Base-by-base conservation (phyloP, 2,888 invertebrate genomes). In the Folsomia candida region DNA sequence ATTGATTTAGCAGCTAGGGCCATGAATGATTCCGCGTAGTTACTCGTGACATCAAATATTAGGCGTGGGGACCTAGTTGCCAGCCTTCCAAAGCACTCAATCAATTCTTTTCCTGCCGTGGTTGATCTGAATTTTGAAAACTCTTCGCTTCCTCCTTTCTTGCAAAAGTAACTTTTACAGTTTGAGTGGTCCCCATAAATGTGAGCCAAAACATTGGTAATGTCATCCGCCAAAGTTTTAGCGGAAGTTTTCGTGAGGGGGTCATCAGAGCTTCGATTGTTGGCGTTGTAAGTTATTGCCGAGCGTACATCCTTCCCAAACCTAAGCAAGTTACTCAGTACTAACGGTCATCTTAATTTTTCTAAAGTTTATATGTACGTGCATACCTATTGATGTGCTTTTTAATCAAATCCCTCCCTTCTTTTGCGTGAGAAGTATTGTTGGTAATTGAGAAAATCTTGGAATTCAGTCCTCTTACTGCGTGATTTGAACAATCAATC, bases 401-500 rank as follows among this genome's bases (percentile, higher is more conserved):
- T 1, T 20, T 22, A 14, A 69, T 29, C 1, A 2, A 2, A n/a
- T 69, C 63, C 20, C 69, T 4, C 28, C 62, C 65, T 54, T 2
- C 26, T 26, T 63, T 62, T 1, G 22, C 11, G 26, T 51, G 37
- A 3, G 58, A 14, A 4, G 62, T 63, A 57, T 54, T 69, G 37
- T 27, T 63, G 18, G 24, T 22, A n/a, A 70, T 59, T 51, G 51
- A 22, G n/a, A 47, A 29, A 0, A 75, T 2, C 28, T 73, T 70
- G 24, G 67, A 20, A 9, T 64, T 65, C 14, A 70, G 60, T 1
- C 65, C 62, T 20, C 72, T 29, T 11, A 68, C 51, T 2, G 66
- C 72, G 37, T 75, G 75, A 60, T 73, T 75, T 0, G 69, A 58
- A 67, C 75, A 75, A 9, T 70, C 75, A 14, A 67, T 11, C 54